phyloP scores from a whole-genome alignment of 2,113 vertebrate species.

The Crotalus helleri region DNA sequence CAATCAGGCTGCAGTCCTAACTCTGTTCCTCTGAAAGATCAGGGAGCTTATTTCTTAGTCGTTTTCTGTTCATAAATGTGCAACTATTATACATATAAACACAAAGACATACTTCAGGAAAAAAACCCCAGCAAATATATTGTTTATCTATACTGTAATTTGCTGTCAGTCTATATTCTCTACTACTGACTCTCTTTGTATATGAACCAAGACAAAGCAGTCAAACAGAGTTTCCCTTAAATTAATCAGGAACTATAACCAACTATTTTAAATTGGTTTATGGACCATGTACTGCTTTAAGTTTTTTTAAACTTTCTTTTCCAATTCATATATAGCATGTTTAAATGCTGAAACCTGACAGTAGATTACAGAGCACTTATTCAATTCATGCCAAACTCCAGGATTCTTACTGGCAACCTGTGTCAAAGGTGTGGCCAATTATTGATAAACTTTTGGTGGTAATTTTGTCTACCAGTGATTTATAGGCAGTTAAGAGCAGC shows the following conservation, averaged over 20 bases:
- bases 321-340: background rate
- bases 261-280: background rate
- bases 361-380: background rate
- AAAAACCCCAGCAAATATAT: background rate
- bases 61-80: background rate
- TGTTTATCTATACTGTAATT: background rate
- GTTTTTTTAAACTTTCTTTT: background rate
- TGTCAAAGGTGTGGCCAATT: background rate
- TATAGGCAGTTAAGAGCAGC: background rate
- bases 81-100: background rate
- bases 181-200: background rate
- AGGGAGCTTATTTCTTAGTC: background rate
- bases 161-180: background rate
- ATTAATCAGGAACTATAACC: background rate
- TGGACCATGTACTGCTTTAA: background rate
- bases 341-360: background rate
- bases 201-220: background rate
- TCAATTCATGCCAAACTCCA: background rate
- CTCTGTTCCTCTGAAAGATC: background rate
- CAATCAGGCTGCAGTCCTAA: slow-evolving; percentile 3
- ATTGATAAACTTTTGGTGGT: background rate
- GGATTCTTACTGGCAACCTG: too few relatives aligned
- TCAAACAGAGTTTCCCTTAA: background rate
- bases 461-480: background rate
- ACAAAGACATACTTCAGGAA: background rate